Evolutionary conservation across 2,888 invertebrate genomes (phyloP), one percentile per base, ranked within the genome.

Genomic region (Ceraclea dissimilis): DNA sequence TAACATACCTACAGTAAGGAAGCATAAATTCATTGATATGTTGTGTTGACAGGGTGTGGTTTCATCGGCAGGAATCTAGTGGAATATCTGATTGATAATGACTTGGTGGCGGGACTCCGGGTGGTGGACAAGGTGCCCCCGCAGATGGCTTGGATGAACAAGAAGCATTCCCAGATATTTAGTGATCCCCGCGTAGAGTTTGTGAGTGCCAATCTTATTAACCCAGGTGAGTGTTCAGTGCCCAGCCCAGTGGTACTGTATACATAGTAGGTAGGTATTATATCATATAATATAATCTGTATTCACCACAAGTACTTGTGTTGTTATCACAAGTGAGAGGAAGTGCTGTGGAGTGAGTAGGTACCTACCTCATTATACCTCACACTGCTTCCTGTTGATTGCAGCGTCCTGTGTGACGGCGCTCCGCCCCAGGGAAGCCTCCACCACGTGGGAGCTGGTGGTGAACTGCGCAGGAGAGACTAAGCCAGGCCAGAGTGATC

Each of bases 61-160:
- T 94, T 95, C 74, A 88, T 94, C 70, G 94, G 94, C 63, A 83
- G 94, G 67, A 90, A 93, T 76, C 78, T 94, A 64, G 87, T 93
- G 59, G 81, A 86, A 60, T 88, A 88, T 74, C 78, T 94, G 68
- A 77, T 94, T 63, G 79, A 80, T 61, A 86, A 91, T 72, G 83
- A 89, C 66, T 72, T 91, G 65, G 87, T 85, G 60, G 84, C 84
- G 66, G 80, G 79, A 65, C 78, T 94, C 62, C 82, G 89, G 63
- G 84, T 93, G 49, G 90, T 91, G 57, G 95, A 95, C 75, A 95
- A 95, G 75, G 93, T 93, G 26, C 93, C 93, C 51, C 94, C 94
- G 1, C 90, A 91, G 72, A 86, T 92, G 66, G 94, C 93, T 2
- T 95, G 93, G 87, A 75, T 95, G 33, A 93, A 90, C 71, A 73